Evolutionary conservation across 2,888 invertebrate species (phyloP), one percentile per base, ranked within the genome.

Genomic region (Stenodera caucasica): DNA sequence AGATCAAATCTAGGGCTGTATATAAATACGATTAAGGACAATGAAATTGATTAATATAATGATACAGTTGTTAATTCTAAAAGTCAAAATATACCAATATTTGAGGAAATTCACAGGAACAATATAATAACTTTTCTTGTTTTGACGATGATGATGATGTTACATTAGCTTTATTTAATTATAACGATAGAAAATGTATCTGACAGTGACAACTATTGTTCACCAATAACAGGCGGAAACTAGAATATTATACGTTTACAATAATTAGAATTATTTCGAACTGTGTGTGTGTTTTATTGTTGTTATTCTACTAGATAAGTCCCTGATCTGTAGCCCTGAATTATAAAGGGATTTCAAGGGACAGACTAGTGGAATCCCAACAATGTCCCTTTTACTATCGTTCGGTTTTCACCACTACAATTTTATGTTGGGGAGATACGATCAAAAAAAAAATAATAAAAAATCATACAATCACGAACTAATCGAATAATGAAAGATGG

Each of bases 151-250:
- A n/a, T 40, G 8, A 7, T 69, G 61, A 57, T 61, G 63, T 67
- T 73, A 68, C 69, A 70, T 72, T 67, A 64, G 67, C 66, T 75
- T 71, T 73, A 74, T 75, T 72, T 74, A 74, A 74, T 73, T 74
- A 72, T 60, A 62, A 63, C 57, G 65, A 67, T 58, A 66, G 72
- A 72, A 73, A 75, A 72, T 70, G 70, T 69, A 70, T 69, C 75
- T 75, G 75, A 74, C 74, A 73, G 68, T 74, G 75, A 76, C 75
- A 75, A 72, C 73, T 73, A 75, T 75, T 75, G 73, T 75, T 75
- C 71, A 68, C 69, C 70, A 75, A 75, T 72, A 70, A 70, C 74
- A 71, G n/a, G n/a, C n/a, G n/a, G n/a, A n/a, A n/a, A n/a, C n/a
- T n/a, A n/a, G n/a, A n/a, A n/a, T n/a, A n/a, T n/a, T n/a, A n/a